Evolutionary conservation across 1,140 invertebrate species (phyloP), one percentile per base, ranked within the genome.

Genomic region (Saccostrea echinata): DNA sequence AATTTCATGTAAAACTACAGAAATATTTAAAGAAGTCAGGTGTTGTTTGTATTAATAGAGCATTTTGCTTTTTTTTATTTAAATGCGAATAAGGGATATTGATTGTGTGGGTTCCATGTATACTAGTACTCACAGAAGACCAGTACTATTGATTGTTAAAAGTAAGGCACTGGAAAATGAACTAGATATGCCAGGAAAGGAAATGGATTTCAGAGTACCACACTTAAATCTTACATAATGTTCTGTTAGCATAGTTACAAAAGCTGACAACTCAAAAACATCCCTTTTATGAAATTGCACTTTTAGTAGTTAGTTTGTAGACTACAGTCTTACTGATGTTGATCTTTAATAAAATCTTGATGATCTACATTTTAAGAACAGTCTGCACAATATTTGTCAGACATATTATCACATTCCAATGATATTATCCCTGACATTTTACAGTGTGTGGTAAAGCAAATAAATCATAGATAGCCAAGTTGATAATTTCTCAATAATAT

Each of bases 141-240:
- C 24, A 71, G 68, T 76, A 27, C 68, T 13, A 76, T 76, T 76
- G 68, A 76, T 76, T 76, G 68, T 76, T 76, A 76, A 33, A 30
- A 33, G 68, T 76, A 76, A 76, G 68, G 68, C 68, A 76, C 68
- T 76, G 30, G 68, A 76, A 76, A 76, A 76, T 76, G 27, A 18
- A 76, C 27, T 76, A 76, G 68, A 76, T 76, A 76, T 76, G 68
- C 27, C 68, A 76, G 68, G 13, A n/a, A n/a, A n/a, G n/a, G n/a
- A 76, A 76, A 76, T 76, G 68, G 68, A 76, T 76, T 71, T 76
- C 68, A 16, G 68, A 35, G 68, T 76, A 30, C 27, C 24, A 76
- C 68, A 76, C 24, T 76, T 27, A 27, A 76, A 33, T 76, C 68
- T 76, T 76, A 33, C 30, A 33, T 76, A 30, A 76, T 76, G 27